These are phyloP conservation scores for Petrolisthes cinctipes DNA, from an alignment of 2,888 invertebrate genomes.

Conservation along the genomic window DNA sequence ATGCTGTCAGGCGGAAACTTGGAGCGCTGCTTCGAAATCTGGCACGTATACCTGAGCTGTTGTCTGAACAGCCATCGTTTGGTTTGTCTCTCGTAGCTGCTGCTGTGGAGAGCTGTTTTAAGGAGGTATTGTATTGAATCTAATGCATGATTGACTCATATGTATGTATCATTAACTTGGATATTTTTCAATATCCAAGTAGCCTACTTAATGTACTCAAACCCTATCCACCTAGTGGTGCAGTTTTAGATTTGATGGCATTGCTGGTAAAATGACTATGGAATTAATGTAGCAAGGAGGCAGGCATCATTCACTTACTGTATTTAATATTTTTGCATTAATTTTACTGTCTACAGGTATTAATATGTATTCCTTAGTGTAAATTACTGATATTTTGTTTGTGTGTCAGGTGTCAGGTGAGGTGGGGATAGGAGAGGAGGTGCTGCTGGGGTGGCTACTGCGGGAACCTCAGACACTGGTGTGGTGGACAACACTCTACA, in stretches of 20 bases:
- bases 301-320: no score
- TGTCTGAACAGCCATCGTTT: slow-evolving; percentile 77
- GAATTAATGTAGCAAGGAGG: no score
- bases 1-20: slow-evolving; percentile 74
- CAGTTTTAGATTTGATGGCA: no score
- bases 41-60: slow-evolving; percentile 75
- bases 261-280: no score
- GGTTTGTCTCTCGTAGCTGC: slow-evolving; percentile 76
- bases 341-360: not conserved
- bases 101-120: slow-evolving; percentile 81
- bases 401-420: slow-evolving; percentile 47
- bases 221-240: no score
- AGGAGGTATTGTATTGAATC: slow-evolving; percentile 29
- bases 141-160: no score
- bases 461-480: slow-evolving; percentile 76
- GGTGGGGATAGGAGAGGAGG: slow-evolving; percentile 66
- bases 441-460: slow-evolving; percentile 79
- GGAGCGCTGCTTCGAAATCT: slow-evolving; percentile 77
- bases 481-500: slow-evolving; percentile 78
- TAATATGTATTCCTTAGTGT: not conserved
- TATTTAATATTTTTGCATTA: not conserved
- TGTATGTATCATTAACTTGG: no score
- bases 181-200: no score
- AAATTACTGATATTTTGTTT: not conserved
- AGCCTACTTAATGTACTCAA: no score